Evolutionary conservation across 2,113 vertebrate genomes (phyloP).

Genomic region (Lepus americanus): DNA sequence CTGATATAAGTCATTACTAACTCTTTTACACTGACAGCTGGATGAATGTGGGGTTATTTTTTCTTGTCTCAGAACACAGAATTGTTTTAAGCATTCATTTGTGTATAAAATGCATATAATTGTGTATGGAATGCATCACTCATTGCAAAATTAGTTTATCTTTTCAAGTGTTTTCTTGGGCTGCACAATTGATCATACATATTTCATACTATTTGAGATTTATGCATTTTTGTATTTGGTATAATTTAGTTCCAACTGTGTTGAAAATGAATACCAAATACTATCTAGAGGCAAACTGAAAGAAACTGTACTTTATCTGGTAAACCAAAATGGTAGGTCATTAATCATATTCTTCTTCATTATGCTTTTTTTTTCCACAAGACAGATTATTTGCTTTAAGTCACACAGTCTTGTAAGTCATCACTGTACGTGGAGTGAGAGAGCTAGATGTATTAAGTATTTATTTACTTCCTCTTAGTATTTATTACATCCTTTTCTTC

Average conservation of each 20-base stretch:
- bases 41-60: constrained; percentile 82
- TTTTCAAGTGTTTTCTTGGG: constrained; percentile 83
- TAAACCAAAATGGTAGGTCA: constrained; percentile 82
- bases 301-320: constrained; percentile 69
- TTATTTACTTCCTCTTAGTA: constrained; percentile 29
- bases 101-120: constrained; percentile 83
- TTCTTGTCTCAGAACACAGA: constrained; percentile 80
- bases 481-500: neutral
- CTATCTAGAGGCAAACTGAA: constrained; percentile 83
- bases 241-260: constrained; percentile 82
- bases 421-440: constrained; percentile 74
- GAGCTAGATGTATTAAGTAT: constrained; percentile 76
- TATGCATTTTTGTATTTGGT: constrained; percentile 84
- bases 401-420: constrained; percentile 66
- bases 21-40: constrained; percentile 75
- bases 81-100: constrained; percentile 81
- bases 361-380: constrained; percentile 48
- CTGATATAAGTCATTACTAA: constrained; percentile 83
- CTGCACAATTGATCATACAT: constrained; percentile 82
- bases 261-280: constrained; percentile 85
- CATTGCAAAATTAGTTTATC: constrained; percentile 85
- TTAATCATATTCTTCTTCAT: constrained; percentile 85
- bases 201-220: constrained; percentile 83
- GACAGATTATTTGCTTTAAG: constrained; percentile 70
- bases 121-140: constrained; percentile 82